phyloP scores from a whole-genome alignment of 2,888 invertebrate genomes.

The Sycophila texana region DNA sequence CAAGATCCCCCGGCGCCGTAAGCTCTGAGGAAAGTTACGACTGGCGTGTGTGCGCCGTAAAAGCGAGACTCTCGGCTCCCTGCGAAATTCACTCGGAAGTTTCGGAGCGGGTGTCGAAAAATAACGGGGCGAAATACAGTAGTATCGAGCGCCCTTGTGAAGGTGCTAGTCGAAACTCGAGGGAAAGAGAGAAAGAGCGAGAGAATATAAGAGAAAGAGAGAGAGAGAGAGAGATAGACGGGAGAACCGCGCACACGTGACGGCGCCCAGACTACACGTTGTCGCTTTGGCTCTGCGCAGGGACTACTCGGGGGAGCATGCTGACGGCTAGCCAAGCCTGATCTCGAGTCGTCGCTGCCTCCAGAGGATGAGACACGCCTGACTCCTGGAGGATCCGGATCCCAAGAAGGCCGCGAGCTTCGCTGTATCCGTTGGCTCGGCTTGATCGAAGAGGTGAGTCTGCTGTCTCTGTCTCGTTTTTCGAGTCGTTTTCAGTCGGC shows the following conservation, averaged over 20 bases:
- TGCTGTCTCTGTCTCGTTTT: background rate
- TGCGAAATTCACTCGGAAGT: no score
- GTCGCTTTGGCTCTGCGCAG: background rate
- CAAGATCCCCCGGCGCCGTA: no score
- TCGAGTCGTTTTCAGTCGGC: background rate
- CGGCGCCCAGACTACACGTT: background rate
- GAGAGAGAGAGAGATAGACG: background rate
- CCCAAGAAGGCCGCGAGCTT: background rate
- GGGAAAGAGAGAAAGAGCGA: background rate
- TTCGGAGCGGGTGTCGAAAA: no score
- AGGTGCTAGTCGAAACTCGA: background rate
- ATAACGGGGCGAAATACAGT: no score
- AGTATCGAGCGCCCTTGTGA: no score
- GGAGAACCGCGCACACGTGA: background rate
- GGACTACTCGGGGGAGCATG: constrained; percentile 35
- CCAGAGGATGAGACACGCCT: background rate
- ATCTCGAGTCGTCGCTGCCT: background rate
- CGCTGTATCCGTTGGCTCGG: background rate
- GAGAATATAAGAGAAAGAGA: background rate
- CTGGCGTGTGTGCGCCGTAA: no score
- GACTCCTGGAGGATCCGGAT: constrained; percentile 1
- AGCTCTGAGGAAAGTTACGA: no score
- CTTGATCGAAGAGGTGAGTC: background rate
- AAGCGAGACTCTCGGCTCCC: no score
- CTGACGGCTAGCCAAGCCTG: constrained; percentile 11